Base-by-base conservation (phyloP, 2,888 invertebrate genomes). In the Stenichneumon culpator region DNA sequence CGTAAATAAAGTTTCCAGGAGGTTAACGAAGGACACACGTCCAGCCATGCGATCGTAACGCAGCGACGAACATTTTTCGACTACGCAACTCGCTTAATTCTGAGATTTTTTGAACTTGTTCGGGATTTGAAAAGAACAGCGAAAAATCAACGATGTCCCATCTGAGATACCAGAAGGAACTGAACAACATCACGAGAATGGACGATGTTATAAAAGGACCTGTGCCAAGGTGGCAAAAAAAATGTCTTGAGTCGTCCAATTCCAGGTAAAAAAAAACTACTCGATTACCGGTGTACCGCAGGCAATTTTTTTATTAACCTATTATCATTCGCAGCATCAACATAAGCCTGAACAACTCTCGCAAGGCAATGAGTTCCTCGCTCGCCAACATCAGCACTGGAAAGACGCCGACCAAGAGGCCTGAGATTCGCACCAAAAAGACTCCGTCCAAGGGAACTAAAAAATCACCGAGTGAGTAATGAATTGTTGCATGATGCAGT, bases 131-230 rank as follows among this genome's bases (percentile, higher is more conserved):
- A 5, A 14, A 47, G n/a, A 4, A 19, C 50, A 68, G 54, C 14
- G 22, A 11, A 16, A 44, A 28, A 22, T 28, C 47, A 25, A 87
- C 44, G 6, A 97, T 98, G 97, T 96, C 97, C 67, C 97, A 97
- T 91, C 96, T 97, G 91, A 97, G 96, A 91, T 97, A 96, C 93
- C 95, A 97, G 89, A 97, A 97, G 93, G 98, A 98, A 94, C 95
- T 98, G 86, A 97, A 97, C 89, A 97, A 95, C 95, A 95, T 97
- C 80, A 95, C 97, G 28, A 96, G 96, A 83, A 96, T 97, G 95
- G 97, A 98, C 89, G 97, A 97, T 0, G 97, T 97, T 50, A 95
- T 97, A 90, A 96, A 96, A 90, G 97, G 97, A 0, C 97, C 97
- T 22, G 94, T 95, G 65, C 97, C 97, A 47, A 95, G 97, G 75